Evolutionary conservation across 2,888 invertebrate species (phyloP).

Genomic region (Noctua comes): DNA sequence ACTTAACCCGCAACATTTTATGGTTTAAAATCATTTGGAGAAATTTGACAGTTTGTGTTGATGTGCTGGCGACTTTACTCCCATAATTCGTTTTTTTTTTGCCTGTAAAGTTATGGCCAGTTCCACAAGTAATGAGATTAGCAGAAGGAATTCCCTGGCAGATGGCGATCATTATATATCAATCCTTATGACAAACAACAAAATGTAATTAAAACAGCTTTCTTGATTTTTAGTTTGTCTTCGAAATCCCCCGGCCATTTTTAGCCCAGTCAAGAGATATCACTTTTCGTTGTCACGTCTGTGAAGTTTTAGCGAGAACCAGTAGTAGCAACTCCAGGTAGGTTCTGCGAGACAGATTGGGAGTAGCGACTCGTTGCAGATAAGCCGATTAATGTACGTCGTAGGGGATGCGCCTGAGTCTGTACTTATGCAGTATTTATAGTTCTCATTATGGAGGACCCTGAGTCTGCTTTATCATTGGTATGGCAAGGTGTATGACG

Average conservation of each 20-base stretch:
- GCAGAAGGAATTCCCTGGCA: too few species aligned
- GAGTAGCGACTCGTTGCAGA: constrained; percentile 79
- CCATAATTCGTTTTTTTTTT: too few species aligned
- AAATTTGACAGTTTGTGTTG: too few species aligned
- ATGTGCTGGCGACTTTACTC: too few species aligned
- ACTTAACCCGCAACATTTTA: too few species aligned
- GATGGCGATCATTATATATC: background rate
- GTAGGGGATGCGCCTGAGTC: constrained; percentile 52
- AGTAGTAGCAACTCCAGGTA: constrained; percentile 71
- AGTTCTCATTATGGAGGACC: constrained; percentile 50
- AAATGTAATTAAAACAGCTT: background rate
- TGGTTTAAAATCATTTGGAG: too few species aligned
- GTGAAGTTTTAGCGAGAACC: constrained; percentile 31
- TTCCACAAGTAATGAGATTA: background rate
- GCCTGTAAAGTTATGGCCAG: too few species aligned
- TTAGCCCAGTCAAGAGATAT: background rate
- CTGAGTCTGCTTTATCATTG: constrained; percentile 26
- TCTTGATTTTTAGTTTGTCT: background rate
- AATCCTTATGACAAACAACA: background rate
- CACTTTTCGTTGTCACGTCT: background rate
- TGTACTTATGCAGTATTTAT: constrained; percentile 55
- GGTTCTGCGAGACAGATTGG: constrained; percentile 80
- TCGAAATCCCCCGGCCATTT: background rate
- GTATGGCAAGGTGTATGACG: background rate
- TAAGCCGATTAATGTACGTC: constrained; percentile 77